Conservation (phyloP, 2,888 invertebrate genomes). For the Hofmannophila pseudospretella region DNA sequence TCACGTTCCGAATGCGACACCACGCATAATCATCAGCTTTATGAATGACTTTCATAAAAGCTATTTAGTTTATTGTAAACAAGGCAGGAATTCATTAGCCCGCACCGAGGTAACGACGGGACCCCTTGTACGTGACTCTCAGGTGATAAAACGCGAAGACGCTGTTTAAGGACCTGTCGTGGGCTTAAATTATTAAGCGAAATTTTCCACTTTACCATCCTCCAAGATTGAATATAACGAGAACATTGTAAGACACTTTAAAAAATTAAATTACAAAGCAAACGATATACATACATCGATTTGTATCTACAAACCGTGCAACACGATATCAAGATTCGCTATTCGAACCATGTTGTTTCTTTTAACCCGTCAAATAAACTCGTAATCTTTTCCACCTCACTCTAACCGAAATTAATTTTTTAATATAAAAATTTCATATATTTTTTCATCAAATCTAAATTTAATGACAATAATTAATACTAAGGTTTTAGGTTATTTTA, state of each 20-base stretch:
- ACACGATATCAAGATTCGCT: slow-evolving; percentile 21
- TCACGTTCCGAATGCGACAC: slow-evolving; percentile 51
- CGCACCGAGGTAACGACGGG: slow-evolving; percentile 34
- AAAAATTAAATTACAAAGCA: too few relatives aligned
- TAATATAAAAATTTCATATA: too few relatives aligned
- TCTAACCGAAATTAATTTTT: slow-evolving; percentile 72
- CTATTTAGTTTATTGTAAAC: slow-evolving; percentile 67
- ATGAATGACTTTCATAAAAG: slow-evolving; percentile 60
- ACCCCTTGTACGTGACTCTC: slow-evolving; percentile 51
- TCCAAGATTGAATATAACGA: slow-evolving; percentile 14
- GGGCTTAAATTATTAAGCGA: slow-evolving; percentile 47
- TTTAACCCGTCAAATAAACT: slow-evolving; percentile 31
- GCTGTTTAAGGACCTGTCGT: slow-evolving; percentile 35
- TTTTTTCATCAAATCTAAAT: too few relatives aligned
- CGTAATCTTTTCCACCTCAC: slow-evolving; percentile 51
- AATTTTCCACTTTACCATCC: slow-evolving; percentile 33
- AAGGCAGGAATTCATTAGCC: slow-evolving; percentile 65
- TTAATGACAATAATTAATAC: too few relatives aligned
- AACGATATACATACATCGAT: slow-evolving; percentile 1
- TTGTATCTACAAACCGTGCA: slow-evolving; percentile 19
- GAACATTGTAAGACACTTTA: slow-evolving; percentile 2
- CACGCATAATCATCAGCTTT: slow-evolving; percentile 59
- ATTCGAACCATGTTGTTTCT: slow-evolving; percentile 14
- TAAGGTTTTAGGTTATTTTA: too few relatives aligned
- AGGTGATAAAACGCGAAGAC: slow-evolving; percentile 49